Conservation (phyloP, 2,113 vertebrate genomes). For the Sinocyclocheilus grahami region DNA sequence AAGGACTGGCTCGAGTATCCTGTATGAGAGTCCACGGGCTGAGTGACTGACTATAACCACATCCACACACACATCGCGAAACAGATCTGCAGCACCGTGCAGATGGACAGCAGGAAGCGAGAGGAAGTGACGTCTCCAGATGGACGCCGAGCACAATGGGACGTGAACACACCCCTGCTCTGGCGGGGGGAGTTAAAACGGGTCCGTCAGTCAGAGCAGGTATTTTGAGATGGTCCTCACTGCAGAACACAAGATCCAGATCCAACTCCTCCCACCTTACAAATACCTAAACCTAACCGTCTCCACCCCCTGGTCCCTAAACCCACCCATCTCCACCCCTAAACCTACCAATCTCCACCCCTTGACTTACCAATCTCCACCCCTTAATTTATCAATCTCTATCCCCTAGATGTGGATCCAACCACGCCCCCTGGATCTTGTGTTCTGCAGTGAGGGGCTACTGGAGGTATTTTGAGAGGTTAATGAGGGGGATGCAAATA, state of each 20-base stretch:
- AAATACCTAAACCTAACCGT: too few species aligned
- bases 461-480: not conserved
- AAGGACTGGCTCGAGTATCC: not conserved
- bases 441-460: too few species aligned
- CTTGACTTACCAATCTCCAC: too few species aligned
- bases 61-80: constrained; percentile 56
- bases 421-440: too few species aligned
- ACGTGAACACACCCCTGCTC: constrained; percentile 7
- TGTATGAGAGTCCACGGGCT: constrained; percentile 12
- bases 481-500: not conserved
- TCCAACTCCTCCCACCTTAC: too few species aligned
- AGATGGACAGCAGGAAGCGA: constrained; percentile 51
- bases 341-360: too few species aligned
- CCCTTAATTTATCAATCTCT: too few species aligned
- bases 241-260: too few species aligned
- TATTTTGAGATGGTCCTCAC: not conserved
- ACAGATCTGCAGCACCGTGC: constrained; percentile 29
- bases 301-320: too few species aligned
- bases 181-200: constrained; percentile 30
- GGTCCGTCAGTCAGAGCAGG: not conserved
- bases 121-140: constrained; percentile 77
- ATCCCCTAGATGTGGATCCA: too few species aligned
- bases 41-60: not conserved
- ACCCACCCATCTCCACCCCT: too few species aligned
- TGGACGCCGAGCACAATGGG: constrained; percentile 43